These are phyloP conservation scores for Paguma larvata DNA, from an alignment of 2,797 vertebrate genomes.

Conservation along the genomic window DNA sequence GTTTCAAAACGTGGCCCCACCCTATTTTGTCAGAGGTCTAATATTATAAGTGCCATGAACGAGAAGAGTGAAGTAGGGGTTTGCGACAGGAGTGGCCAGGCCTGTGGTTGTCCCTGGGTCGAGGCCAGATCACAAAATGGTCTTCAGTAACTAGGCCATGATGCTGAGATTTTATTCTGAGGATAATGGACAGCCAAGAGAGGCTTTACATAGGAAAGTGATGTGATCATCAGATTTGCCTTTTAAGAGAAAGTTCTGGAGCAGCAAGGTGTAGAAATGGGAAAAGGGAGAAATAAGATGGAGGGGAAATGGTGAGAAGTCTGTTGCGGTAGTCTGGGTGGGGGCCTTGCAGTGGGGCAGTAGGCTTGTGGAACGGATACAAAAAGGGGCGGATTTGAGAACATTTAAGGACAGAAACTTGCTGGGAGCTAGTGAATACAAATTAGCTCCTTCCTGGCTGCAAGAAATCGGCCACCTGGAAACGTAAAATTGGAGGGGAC, in stretches of 20 bases:
- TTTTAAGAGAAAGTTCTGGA: neutral
- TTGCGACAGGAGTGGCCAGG: accelerated
- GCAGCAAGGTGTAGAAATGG: too few relatives aligned
- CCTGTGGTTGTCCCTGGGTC: accelerated
- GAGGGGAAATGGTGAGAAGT: neutral
- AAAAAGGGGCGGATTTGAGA: neutral
- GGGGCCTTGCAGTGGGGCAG: neutral
- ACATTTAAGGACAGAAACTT: neutral
- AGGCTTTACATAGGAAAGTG: neutral
- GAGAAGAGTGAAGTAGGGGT: neutral
- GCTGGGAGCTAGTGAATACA: neutral
- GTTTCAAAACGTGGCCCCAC: neutral
- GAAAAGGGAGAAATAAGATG: neutral
- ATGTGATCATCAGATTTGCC: neutral
- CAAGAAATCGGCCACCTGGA: neutral
- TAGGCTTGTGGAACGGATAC: neutral
- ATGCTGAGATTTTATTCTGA: neutral
- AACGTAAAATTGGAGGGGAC: neutral
- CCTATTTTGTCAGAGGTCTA: neutral
- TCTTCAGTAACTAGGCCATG: neutral
- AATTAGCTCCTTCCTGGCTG: neutral
- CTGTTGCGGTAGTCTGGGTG: neutral
- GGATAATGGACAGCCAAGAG: neutral
- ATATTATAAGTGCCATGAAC: neutral
- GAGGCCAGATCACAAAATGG: neutral